Evolutionary conservation across 2,888 invertebrate genomes (phyloP), one percentile per base, ranked within the genome.

Genomic region (Eucriotettix oculatus): DNA sequence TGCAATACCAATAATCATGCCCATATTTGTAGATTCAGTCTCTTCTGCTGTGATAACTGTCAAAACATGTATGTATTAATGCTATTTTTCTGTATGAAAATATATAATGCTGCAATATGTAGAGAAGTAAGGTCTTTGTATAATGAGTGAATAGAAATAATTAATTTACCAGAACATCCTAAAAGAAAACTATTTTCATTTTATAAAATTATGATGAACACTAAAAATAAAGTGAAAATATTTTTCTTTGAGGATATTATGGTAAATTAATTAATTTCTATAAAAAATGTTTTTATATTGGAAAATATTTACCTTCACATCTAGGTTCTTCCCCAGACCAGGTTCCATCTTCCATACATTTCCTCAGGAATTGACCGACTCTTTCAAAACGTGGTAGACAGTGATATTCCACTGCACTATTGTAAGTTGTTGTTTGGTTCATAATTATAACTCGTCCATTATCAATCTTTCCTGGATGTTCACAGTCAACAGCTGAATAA

Each of bases 321-420:
- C 79, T 80, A 0, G 93, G 92, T 67, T 90, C 87, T 58, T 87
- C 87, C 0, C 91, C 91, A 7, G 90, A 90, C 93, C 94, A 94
- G 55, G 79, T 77, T 7, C 88, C 91, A 63, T 86, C 87, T 60
- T 90, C 90, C 73, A 84, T 77, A 70, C 93, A 94, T 69, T 89
- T 89, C 62, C 93, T 78, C 17, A 90, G 73, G 71, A 89, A 88
- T 0, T 88, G 86, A 0, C 93, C 93, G 0, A 85, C 83, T 11
- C 90, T 78, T 69, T 87, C 86, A 74, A 80, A 91, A 67, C 86
- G 87, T 3, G 91, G 92, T 60, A 92, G 73, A 70, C 94, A 94
- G 70, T 92, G 91, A 72, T 93, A 93, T 71, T 93, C 93, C 1
- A 90, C 85, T 0, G 88, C 85, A 59, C 90, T 89, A 42, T 87